Conservation (phyloP, 2,797 vertebrate genomes). For the Silurus aristotelis region DNA sequence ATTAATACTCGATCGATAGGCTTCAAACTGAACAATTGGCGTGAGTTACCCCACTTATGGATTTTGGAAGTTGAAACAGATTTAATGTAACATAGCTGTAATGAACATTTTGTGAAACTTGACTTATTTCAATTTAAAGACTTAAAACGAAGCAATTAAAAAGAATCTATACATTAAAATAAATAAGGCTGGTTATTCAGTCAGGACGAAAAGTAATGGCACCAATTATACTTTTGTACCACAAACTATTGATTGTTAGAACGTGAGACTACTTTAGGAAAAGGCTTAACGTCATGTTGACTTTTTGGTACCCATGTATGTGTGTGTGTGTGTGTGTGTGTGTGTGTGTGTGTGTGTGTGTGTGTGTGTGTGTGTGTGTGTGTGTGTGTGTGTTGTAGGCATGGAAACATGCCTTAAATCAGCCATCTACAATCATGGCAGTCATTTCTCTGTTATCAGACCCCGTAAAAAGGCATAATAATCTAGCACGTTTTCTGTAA, state of each 20-base stretch:
- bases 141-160: not conserved
- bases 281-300: not conserved
- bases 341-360: not conserved
- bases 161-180: not conserved
- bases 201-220: not conserved
- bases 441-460: conserved; percentile 19
- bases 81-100: not conserved
- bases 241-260: not conserved
- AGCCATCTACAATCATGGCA: not conserved
- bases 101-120: not conserved
- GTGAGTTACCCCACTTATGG: not conserved
- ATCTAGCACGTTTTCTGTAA: conserved; percentile 12
- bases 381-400: conserved; percentile 4
- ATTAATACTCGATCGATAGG: not conserved
- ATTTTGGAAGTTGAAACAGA: not conserved
- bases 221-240: not conserved
- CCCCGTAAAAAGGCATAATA: conserved; percentile 2
- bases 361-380: not conserved
- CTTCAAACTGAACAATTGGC: not conserved
- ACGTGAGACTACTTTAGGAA: not conserved
- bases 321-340: too few relatives aligned
- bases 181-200: not conserved
- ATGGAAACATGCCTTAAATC: not conserved
- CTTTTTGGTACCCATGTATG: not conserved
- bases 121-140: not conserved